These are phyloP conservation scores for Trachelus troglodyta DNA, from an alignment of 2,888 invertebrate species.

Conservation along the genomic window DNA sequence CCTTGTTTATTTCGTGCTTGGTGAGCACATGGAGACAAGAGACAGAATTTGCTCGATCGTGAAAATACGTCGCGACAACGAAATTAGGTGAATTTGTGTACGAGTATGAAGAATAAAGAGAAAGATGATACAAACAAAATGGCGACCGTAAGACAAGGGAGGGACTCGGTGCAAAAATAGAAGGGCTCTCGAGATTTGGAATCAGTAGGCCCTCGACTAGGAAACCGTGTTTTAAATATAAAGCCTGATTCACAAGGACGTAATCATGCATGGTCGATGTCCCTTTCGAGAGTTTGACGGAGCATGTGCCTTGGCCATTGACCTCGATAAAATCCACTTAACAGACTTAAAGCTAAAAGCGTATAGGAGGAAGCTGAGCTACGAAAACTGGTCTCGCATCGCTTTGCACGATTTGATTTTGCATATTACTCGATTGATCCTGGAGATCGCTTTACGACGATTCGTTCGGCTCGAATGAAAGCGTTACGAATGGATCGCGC, in stretches of 20 bases:
- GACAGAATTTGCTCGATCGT: background rate
- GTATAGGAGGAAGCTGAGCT: background rate
- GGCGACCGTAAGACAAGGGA: background rate
- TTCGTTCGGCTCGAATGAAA: background rate
- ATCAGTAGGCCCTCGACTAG: background rate
- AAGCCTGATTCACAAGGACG: background rate
- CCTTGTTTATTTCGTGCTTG: constrained; percentile 15
- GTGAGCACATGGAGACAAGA: background rate
- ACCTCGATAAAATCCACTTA: constrained; percentile 22
- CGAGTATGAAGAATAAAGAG: background rate
- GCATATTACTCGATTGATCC: background rate
- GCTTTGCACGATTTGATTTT: background rate
- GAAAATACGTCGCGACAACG: background rate
- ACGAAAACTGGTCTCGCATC: background rate
- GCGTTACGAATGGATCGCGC: background rate
- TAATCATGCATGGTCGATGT: background rate
- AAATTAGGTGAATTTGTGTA: background rate
- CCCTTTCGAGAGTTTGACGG: background rate
- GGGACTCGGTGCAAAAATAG: background rate
- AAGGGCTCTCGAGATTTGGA: background rate
- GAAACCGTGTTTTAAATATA: background rate
- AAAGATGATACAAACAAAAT: background rate
- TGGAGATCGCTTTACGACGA: background rate
- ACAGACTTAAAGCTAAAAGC: background rate
- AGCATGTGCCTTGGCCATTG: constrained; percentile 23